Conservation (phyloP, 2,888 invertebrate species). For the Stenolophus ochropezus region DNA sequence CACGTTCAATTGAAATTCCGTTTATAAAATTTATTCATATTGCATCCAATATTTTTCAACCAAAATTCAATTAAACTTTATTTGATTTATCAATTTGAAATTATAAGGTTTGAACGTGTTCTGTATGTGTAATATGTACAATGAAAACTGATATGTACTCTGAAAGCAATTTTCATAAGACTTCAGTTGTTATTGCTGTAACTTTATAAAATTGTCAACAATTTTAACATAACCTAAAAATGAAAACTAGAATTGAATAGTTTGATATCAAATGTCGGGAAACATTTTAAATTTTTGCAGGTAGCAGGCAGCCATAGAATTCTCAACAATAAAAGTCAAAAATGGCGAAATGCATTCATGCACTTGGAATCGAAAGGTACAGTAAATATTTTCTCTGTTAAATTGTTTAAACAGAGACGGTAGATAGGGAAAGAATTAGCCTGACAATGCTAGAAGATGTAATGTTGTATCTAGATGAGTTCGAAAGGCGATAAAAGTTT, state of each 20-base stretch:
- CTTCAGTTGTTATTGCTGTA: not conserved
- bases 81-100: conserved; percentile 4
- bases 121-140: not conserved
- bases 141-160: not conserved
- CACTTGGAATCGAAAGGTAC: not conserved
- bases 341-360: not conserved
- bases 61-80: conserved; percentile 3
- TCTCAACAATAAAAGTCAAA: not conserved
- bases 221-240: not conserved
- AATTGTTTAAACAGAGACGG: not conserved
- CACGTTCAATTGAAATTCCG: not conserved
- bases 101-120: not conserved
- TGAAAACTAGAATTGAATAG: not conserved
- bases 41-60: not conserved
- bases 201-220: not conserved
- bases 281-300: conserved; percentile 19
- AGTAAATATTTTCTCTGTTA: not conserved
- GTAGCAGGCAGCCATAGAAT: not conserved
- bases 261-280: not conserved
- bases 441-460: conserved; percentile 5
- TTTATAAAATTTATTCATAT: not conserved
- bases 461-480: conserved; percentile 21
- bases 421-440: not conserved
- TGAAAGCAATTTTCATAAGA: conserved; percentile 3
- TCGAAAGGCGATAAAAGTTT: conserved; percentile 28